Evolutionary conservation across 2,113 vertebrate genomes (phyloP).

Genomic region (Nibea albiflora): DNA sequence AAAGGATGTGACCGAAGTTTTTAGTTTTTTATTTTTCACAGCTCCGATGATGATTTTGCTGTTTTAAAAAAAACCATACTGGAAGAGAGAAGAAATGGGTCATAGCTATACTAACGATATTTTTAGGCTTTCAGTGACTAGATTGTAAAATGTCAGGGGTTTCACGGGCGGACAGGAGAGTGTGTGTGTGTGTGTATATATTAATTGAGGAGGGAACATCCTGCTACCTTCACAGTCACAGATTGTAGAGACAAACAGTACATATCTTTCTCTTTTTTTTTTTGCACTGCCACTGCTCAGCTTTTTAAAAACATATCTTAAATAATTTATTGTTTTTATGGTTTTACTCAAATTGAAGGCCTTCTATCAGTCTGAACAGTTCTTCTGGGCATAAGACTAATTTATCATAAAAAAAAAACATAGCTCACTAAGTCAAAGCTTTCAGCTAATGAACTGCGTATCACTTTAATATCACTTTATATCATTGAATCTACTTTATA

Average conservation of each 20-base stretch:
- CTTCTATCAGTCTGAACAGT: constrained; percentile 13
- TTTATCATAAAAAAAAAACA: not conserved
- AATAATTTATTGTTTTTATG: constrained; percentile 75
- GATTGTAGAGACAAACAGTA: constrained; percentile 11
- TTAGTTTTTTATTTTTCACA: constrained; percentile 62
- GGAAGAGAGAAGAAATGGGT: constrained; percentile 75
- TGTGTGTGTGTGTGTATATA: constrained; percentile 57
- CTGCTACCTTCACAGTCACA: constrained; percentile 81
- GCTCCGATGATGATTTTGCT: constrained; percentile 61
- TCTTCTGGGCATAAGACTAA: constrained; percentile 6
- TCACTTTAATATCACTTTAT: constrained; percentile 35
- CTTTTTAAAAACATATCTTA: constrained; percentile 58
- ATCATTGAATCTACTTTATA: constrained; percentile 18
- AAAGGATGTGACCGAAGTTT: constrained; percentile 57
- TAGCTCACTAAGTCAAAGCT: not conserved
- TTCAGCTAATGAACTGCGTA: constrained; percentile 30
- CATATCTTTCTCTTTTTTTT: constrained; percentile 57
- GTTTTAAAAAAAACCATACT: constrained; percentile 64
- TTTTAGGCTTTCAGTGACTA: constrained; percentile 72
- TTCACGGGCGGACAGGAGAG: constrained; percentile 43
- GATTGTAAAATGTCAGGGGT: constrained; percentile 69
- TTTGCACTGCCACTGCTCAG: constrained; percentile 72
- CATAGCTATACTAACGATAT: constrained; percentile 77
- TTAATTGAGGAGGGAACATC: constrained; percentile 66
- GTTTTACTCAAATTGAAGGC: constrained; percentile 50